phyloP scores from a whole-genome alignment of 2,797 vertebrate species.

The Muraenolepis orangiensis region DNA sequence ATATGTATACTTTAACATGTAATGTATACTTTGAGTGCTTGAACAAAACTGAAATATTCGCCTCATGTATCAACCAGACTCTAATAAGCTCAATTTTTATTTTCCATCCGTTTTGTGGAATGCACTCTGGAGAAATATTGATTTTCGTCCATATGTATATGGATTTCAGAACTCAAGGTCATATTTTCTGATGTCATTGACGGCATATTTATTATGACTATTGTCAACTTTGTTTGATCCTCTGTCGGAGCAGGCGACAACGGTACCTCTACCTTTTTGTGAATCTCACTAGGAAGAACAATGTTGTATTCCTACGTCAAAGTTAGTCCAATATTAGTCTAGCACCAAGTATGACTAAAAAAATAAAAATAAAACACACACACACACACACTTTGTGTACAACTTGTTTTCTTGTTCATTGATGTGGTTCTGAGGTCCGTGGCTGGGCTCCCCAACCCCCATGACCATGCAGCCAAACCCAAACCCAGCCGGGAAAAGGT shows the following conservation, averaged over 20 bases:
- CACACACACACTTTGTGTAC: slow-evolving; percentile 3
- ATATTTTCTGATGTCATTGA: slow-evolving; percentile 61
- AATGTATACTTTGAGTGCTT: slow-evolving; percentile 40
- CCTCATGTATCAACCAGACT: slow-evolving; percentile 62
- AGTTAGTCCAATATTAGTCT: slow-evolving; percentile 37
- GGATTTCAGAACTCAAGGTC: slow-evolving; percentile 44
- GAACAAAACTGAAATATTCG: slow-evolving; percentile 38
- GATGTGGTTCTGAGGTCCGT: background rate
- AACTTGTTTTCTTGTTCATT: slow-evolving; percentile 4
- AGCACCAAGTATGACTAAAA: slow-evolving; percentile 25
- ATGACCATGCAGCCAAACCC: background rate
- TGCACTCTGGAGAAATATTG: slow-evolving; percentile 44
- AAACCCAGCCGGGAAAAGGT: background rate
- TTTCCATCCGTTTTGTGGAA: slow-evolving; percentile 46
- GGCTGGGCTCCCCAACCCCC: background rate
- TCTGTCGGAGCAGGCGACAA: background rate
- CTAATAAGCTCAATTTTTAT: slow-evolving; percentile 62
- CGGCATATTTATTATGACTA: background rate
- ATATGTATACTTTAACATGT: slow-evolving; percentile 23
- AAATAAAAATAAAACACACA: too few species aligned
- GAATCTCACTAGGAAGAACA: slow-evolving; percentile 40
- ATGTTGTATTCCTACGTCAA: slow-evolving; percentile 12
- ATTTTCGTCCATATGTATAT: slow-evolving; percentile 50
- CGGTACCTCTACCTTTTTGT: slow-evolving; percentile 26
- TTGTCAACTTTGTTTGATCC: slow-evolving; percentile 5